Evolutionary conservation across 2,797 vertebrate genomes (phyloP).

Genomic region (Aotus griseimembra): DNA sequence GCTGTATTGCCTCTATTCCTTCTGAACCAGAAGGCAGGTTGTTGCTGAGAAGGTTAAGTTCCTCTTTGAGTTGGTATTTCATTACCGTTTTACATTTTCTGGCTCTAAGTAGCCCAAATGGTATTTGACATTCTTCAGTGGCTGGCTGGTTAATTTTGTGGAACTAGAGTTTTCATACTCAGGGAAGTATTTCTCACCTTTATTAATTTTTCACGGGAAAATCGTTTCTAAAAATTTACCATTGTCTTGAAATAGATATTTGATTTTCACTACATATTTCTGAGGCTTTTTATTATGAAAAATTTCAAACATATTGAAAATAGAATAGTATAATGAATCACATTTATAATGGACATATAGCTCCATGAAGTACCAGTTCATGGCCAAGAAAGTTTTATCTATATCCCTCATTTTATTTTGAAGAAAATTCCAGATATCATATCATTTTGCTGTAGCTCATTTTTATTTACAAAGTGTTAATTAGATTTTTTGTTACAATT

Average conservation of each 20-base stretch:
- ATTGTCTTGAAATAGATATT: not conserved
- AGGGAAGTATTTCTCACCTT: constrained; percentile 22
- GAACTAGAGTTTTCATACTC: constrained; percentile 42
- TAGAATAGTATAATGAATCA: not conserved
- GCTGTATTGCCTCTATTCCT: not conserved
- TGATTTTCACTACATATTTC: not conserved
- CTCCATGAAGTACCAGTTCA: not conserved
- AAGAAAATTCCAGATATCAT: constrained; percentile 17
- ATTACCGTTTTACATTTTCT: constrained; percentile 43
- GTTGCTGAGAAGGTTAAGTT: constrained; percentile 17
- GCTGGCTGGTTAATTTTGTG: constrained; percentile 42
- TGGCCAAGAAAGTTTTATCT: not conserved
- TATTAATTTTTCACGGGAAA: constrained; percentile 51
- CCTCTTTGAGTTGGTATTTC: constrained; percentile 29
- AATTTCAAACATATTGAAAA: not conserved
- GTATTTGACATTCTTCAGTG: constrained; percentile 49
- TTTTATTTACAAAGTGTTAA: not conserved
- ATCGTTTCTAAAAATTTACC: not conserved
- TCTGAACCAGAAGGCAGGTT: not conserved
- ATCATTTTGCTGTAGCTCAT: not conserved
- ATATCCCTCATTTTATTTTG: not conserved
- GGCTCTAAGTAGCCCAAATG: not conserved
- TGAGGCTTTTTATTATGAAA: not conserved
- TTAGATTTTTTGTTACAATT: not conserved
- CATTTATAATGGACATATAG: not conserved